A percentile compares a stretch with the other conserved stretches of the same genome.
These are phyloP conservation scores for Lutraria rhynchaena DNA, from an alignment of 1,140 invertebrate genomes.

Conservation along the genomic window DNA sequence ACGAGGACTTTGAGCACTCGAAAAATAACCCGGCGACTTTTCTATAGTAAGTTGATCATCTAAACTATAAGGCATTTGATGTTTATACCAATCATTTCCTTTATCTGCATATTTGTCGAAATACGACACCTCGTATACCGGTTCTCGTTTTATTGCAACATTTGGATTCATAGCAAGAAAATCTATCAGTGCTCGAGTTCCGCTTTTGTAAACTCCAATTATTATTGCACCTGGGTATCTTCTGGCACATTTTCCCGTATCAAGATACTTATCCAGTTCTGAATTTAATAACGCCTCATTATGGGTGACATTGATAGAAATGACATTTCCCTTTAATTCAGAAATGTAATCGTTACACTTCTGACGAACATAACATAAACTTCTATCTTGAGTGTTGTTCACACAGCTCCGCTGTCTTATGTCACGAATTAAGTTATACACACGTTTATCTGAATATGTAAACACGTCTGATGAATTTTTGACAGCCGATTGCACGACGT, in stretches of 20 bases:
- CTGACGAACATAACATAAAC: background rate
- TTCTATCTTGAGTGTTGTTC: background rate
- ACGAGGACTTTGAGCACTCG: background rate
- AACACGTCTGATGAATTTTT: background rate
- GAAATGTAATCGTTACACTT: background rate
- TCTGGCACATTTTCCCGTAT: conserved; percentile 2
- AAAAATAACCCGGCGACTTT: conserved; percentile 54
- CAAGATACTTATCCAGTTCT: too few relatives aligned
- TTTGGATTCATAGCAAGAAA: conserved; percentile 46
- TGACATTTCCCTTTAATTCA: background rate
- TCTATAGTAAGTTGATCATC: conserved; percentile 51
- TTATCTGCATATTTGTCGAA: conserved; percentile 39
- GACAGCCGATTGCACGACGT: too few relatives aligned
- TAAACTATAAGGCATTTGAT: conserved; percentile 20
- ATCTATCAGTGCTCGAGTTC: conserved; percentile 45
- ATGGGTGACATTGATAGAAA: background rate
- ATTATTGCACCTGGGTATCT: conserved; percentile 28
- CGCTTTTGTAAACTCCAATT: conserved; percentile 46
- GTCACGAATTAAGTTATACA: background rate
- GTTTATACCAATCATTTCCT: conserved; percentile 26
- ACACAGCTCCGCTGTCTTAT: conserved; percentile 6
- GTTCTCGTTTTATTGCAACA: conserved; percentile 8
- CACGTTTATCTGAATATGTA: conserved; percentile 18
- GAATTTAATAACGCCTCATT: too few relatives aligned
- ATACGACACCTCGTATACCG: conserved; percentile 34